Conservation (phyloP, 92 coral and sea anemone genomes). For the Siderastrea siderea region DNA sequence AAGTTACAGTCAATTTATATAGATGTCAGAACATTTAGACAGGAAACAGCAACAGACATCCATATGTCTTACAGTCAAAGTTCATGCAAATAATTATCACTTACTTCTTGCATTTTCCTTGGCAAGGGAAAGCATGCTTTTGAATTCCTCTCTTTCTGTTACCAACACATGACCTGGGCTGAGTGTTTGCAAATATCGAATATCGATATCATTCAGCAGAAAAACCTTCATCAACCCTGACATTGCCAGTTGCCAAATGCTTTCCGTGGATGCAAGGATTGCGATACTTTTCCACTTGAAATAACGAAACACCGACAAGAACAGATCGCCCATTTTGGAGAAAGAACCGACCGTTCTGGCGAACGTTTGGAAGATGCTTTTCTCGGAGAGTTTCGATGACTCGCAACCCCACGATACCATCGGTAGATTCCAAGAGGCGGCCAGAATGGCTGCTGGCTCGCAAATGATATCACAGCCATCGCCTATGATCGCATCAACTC, state of each 20-base stretch:
- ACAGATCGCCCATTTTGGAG: slow-evolving; percentile 84
- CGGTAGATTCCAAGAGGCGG: slow-evolving; percentile 90
- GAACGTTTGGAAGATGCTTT: slow-evolving; percentile 78
- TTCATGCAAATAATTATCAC: background rate
- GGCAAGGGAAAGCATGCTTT: slow-evolving; percentile 77
- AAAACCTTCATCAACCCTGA: slow-evolving; percentile 77
- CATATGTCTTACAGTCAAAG: no score
- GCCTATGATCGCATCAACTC: slow-evolving; percentile 88
- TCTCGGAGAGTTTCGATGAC: slow-evolving; percentile 83
- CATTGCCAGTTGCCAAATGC: slow-evolving; percentile 86
- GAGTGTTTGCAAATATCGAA: slow-evolving; percentile 82
- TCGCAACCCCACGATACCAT: slow-evolving; percentile 92
- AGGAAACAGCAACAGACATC: no score
- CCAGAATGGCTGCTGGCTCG: slow-evolving; percentile 85
- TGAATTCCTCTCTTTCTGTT: slow-evolving; percentile 84
- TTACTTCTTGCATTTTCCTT: slow-evolving; percentile 82
- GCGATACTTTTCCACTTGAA: slow-evolving; percentile 89
- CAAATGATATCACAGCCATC: slow-evolving; percentile 88
- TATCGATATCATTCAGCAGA: slow-evolving; percentile 68
- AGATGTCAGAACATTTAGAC: no score
- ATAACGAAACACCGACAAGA: slow-evolving; percentile 77
- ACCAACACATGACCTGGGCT: slow-evolving; percentile 88
- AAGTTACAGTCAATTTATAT: no score
- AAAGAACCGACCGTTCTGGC: slow-evolving; percentile 88
- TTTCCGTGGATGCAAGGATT: slow-evolving; percentile 89